Evolutionary conservation across 1,140 invertebrate species (phyloP).

Genomic region (Amyelois transitella): DNA sequence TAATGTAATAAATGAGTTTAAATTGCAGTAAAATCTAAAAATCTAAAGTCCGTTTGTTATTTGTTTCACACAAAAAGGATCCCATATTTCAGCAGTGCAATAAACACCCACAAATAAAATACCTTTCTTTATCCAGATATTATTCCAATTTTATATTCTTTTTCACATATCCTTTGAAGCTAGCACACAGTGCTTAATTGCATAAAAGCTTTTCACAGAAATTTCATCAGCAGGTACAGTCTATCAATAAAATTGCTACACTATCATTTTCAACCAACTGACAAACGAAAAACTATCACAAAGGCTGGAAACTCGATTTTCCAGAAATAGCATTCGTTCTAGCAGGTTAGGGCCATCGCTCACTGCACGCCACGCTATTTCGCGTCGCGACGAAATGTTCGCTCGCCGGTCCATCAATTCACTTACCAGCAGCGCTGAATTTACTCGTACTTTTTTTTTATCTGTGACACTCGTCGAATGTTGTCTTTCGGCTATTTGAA

Average conservation of each 20-base stretch:
- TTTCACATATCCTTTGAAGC: too few species aligned
- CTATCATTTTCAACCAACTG: not conserved
- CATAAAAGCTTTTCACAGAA: not conserved
- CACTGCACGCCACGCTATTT: not conserved
- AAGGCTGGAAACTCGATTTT: not conserved
- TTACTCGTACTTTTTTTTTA: not conserved
- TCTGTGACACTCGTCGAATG: conserved; percentile 3
- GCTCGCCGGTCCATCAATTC: conserved; percentile 3
- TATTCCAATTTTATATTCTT: too few species aligned
- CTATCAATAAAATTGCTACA: not conserved
- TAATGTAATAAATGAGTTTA: too few species aligned
- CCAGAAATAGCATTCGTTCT: not conserved
- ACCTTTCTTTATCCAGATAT: too few species aligned
- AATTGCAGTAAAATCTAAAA: too few species aligned
- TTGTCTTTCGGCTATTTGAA: conserved; percentile 1
- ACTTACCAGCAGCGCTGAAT: not conserved
- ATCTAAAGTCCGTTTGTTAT: too few species aligned
- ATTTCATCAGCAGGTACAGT: not conserved
- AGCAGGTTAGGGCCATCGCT: not conserved
- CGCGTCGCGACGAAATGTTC: not conserved
- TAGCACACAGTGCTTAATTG: too few species aligned
- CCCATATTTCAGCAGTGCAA: too few species aligned
- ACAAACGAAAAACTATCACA: not conserved
- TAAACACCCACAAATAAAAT: too few species aligned
- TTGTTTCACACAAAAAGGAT: too few species aligned